Evolutionary conservation across 1,140 invertebrate genomes (phyloP), one percentile per base, ranked within the genome.

Genomic region (Rhopalosiphum maidis): DNA sequence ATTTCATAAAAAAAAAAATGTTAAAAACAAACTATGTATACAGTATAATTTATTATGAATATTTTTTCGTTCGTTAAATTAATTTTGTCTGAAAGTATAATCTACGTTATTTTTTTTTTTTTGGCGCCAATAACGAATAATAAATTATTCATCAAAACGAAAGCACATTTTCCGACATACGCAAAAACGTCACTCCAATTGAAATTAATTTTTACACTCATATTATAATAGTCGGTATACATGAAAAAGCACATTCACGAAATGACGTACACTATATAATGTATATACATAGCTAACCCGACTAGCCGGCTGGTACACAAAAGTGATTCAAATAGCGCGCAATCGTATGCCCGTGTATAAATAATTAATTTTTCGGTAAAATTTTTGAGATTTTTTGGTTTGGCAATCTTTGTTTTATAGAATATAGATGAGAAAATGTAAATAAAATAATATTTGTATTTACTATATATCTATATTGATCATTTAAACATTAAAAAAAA

Each of bases 111-210:
- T 25, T 87, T 85, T 37, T 85, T 25, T 87, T 87, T 87, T 87
- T 87, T 87, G 41, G 41, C 43, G 43, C 85, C 43, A 87, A 87
- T 43, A 87, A 87, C 83, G 41, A 25, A 87, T 43, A 43, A 87
- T 87, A 87, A 87, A 87, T 87, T 87, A 87, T 87, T 87, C 41
- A 43, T 87, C 85, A 41, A 87, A 87, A 87, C 85, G 85, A 87
- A 46, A 48, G 41, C 85, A 43, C 41, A 87, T 87, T 87, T 87
- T 48, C 85, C 85, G 85, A 87, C 41, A 87, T 87, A 87, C 85
- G 41, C 41, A 87, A 87, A 87, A 87, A 87, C 85, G 41, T 46
- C 43, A 87, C 37, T 46, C 41, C 23, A 86, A 86, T 86, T 86
- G 41, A 43, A 87, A 87, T 87, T 43, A 87, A 87, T 87, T 87